Base-by-base conservation (phyloP, 2,888 invertebrate genomes). In the Dorcus parallelipipedus region DNA sequence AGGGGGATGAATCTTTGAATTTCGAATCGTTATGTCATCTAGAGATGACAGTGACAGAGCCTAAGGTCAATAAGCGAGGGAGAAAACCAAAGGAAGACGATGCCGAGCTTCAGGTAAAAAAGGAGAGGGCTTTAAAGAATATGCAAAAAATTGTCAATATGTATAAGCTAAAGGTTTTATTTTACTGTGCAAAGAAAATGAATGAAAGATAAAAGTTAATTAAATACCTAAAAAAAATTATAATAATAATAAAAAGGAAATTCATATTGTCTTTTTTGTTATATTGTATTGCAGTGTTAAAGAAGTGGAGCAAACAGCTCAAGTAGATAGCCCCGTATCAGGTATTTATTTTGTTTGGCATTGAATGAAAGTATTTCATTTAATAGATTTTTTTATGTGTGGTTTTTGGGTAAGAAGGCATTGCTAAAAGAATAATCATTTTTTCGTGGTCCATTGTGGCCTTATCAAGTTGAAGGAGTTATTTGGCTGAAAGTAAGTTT, bases 391-490 rank as follows among this genome's bases (percentile, higher is more conserved):
- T 45, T 10, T 45, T 20, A 1, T 41, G 4, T 41, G 3, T 41
- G 2, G n/a, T 41, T 41, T 10, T 10, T 45, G 14, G 45, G 23
- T 10, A 17, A 45, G n/a, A n/a, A 17, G 45, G 23, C 1, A 9
- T 23, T 45, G 9, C 3, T 45, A 41, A 48, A 33, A 3, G 14
- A 43, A 6, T 17, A 54, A 14, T 50, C 42, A 3, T 54, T 20
- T 55, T 63, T 65, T 42, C 51, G 54, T 17, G 78, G 84, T 61
- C 78, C 76, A 59, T 75, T 89, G 65, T 81, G 84, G 41, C 81
- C 82, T 0, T 88, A 88, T 73, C 86, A 86, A 74, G 72, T 84
- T 73, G 79, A 86, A 56, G 86, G 89, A 1, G 76, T 89, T 9
- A 86, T 86, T 68, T 89, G 89, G 88, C 74, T 90, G 51, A 79